Base-by-base conservation (phyloP, 2,797 vertebrate species). In the Rallus crepitans region DNA sequence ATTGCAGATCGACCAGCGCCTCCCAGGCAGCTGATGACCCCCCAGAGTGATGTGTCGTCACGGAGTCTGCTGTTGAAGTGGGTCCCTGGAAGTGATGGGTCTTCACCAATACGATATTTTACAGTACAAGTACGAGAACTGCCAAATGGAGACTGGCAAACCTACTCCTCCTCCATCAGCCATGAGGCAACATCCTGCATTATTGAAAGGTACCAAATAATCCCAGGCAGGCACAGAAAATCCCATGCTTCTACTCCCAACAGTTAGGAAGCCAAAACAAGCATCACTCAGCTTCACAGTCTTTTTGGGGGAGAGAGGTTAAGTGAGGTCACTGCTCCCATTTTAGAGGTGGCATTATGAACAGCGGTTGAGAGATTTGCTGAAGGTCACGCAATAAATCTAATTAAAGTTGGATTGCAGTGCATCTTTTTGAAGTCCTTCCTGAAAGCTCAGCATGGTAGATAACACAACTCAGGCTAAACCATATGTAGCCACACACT, bases 21-120 rank as follows among this genome's bases (percentile, higher is more conserved):
- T 7, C 99, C 99, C 37, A 98, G 98, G 90, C 98, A 98, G 94
- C 96, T 99, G 93, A 91, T 94, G 35, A 95, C 98, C 10, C 99
- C 99, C 4, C 99, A 99, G 97, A 98, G 98, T 0, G 98, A 98
- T 2, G 99, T 99, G 70, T 98, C 98, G 1, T 98, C 99, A 1
- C 98, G 98, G 12, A 98, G 97, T n/a, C 98, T 99, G 45, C 96
- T 76, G 83, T 96, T 99, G 89, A 97, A 98, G 71, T 99, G 99
- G 99, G 94, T 99, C 66, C 98, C 98, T 0, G 99, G 99, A 12
- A 98, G 98, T 0, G 98, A 99, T 0, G 99, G 99, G 5, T 99
- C 99, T 6, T 99, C 99, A 4, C 99, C 99, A 0, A 98, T 99
- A 82, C 98, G 99, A 1, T 99, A 99, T 96, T 99, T 99, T 93